Evolutionary conservation across 2,113 vertebrate genomes (phyloP), one percentile per base, ranked within the genome.

Genomic region (Callopanchax toddi): DNA sequence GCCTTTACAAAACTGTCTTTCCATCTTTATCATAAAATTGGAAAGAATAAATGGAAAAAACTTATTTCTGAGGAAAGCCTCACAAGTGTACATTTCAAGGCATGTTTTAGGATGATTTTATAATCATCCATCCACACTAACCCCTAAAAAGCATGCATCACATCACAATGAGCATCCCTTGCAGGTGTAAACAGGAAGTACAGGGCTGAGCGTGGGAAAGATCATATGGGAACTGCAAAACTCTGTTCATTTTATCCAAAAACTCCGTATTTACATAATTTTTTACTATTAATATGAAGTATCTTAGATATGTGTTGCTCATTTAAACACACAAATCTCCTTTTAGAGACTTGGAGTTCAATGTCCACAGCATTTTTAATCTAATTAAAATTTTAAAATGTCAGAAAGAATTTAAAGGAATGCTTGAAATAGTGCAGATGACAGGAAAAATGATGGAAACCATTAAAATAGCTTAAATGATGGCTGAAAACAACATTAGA

Each of bases 1-100:
- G 83, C 86, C 26, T 88, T 87, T 76, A 67, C 59, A 67, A 74
- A 72, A 76, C 67, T 74, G 45, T 74, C 10, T 52, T 16, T 32
- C 32, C 26, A 36, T 13, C 40, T 40, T 40, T 1, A 23, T 25
- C 21, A 5, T 11, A 26, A 50, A 32, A 25, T 34, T 20, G 4
- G 12, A 18, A 18, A 43, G 22, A 1, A n/a, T 40, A 6, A 42
- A 20, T 5, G 2, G n/a, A 44, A 21, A 23, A 37, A 15, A 36
- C 11, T 17, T 37, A 20, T 36, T 34, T 9, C 25, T 17, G 12
- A 20, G 6, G 20, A 11, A 21, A 23, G 7, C 6, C 15, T 17
- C 8, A n/a, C 15, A 10, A 8, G 15, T 0, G 6, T n/a, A 10
- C 7, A 2, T 29, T 25, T 22, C 2, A 20, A 29, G 2, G 16